These are phyloP conservation scores for Clarias gariepinus DNA, from an alignment of 2,113 vertebrate species.

Conservation along the genomic window DNA sequence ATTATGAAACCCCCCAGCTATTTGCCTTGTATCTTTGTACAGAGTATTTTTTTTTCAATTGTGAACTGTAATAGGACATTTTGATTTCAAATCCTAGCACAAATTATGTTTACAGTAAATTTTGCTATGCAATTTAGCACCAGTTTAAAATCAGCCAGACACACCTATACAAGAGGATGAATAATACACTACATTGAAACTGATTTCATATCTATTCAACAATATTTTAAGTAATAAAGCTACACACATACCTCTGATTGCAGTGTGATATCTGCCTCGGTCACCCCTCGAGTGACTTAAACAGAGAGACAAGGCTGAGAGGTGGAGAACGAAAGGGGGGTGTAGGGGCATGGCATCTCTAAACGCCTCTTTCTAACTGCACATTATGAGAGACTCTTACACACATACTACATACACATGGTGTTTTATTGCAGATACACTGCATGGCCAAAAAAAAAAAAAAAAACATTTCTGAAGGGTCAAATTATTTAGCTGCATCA, in stretches of 20 bases:
- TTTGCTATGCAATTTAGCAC: neutral
- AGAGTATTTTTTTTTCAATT: too few species aligned
- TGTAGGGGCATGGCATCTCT: neutral
- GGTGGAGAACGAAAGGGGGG: slow-evolving; percentile 21
- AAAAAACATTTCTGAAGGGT: too few species aligned
- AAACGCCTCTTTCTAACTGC: slow-evolving; percentile 24
- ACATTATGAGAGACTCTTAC: neutral
- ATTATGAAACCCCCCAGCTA: too few species aligned
- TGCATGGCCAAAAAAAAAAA: too few species aligned
- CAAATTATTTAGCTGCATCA: too few species aligned
- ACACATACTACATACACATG: neutral
- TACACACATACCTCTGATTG: slow-evolving; percentile 29
- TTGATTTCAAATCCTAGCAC: neutral
- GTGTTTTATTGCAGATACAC: neutral
- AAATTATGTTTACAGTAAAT: neutral
- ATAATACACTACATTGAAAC: neutral
- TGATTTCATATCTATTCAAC: neutral
- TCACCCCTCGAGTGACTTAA: neutral
- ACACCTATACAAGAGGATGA: neutral
- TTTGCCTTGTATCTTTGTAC: too few species aligned
- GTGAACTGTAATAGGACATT: neutral
- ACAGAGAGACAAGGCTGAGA: neutral
- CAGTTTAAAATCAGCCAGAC: neutral
- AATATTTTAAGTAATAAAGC: neutral
- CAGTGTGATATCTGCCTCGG: neutral